A percentile compares a stretch with the other conserved stretches of the same genome.
Conservation (phyloP, 2,888 invertebrate genomes). For the Leptopilina syphax region DNA sequence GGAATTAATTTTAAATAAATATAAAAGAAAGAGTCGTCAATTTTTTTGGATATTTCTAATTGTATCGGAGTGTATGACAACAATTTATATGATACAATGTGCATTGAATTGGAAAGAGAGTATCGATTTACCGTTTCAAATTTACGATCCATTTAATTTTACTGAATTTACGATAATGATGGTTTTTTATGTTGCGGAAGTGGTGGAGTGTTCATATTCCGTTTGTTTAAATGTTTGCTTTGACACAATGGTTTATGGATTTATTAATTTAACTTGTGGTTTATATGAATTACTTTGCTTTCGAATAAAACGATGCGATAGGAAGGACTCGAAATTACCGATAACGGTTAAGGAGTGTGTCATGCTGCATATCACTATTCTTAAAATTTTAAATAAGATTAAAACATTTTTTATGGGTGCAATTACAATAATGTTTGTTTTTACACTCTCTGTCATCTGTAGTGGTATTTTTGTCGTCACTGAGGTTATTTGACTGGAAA, state of each 20-base stretch:
- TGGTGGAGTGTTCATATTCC: neutral
- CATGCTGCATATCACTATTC: neutral
- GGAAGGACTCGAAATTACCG: neutral
- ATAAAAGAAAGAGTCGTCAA: neutral
- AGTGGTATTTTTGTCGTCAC: neutral
- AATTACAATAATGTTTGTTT: neutral
- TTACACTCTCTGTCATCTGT: neutral
- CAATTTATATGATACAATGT: no score
- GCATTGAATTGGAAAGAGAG: neutral
- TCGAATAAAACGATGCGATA: neutral
- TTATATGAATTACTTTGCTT: neutral
- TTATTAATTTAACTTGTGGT: conserved; percentile 3
- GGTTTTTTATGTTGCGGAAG: neutral
- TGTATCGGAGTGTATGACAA: neutral
- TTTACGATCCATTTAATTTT: neutral
- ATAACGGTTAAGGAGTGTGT: neutral
- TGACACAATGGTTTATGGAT: neutral
- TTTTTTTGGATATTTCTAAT: neutral
- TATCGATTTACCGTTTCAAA: neutral
- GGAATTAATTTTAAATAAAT: neutral
- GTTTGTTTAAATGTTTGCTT: neutral
- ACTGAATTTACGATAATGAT: neutral
- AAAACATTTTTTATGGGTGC: neutral
- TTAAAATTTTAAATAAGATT: neutral
- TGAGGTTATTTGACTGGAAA: neutral